phyloP scores from a whole-genome alignment of 2,113 vertebrate species.

The Poeciliopsis occidentalis region DNA sequence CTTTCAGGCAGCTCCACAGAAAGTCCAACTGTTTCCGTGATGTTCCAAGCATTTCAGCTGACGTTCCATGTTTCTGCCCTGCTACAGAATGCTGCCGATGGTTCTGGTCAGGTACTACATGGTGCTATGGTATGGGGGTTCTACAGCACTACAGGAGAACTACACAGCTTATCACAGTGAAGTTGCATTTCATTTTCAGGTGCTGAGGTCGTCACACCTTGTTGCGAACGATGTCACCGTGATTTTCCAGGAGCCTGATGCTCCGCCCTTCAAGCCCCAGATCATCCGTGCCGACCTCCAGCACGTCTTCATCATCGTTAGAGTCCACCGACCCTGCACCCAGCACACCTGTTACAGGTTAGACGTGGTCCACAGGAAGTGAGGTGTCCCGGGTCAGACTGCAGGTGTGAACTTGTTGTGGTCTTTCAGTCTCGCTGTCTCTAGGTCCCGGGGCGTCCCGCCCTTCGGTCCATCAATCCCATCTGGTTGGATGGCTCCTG shows the following conservation, averaged over 20 bases:
- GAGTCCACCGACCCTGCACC: slow-evolving; percentile 11
- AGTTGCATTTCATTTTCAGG: not conserved
- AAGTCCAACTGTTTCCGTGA: not conserved
- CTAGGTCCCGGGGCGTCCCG: slow-evolving; percentile 5
- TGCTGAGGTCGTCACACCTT: not conserved
- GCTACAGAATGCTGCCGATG: not conserved
- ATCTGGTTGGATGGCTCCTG: slow-evolving; percentile 8
- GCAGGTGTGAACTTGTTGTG: not conserved
- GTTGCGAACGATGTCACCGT: slow-evolving; percentile 9
- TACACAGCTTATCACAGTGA: too few relatives aligned
- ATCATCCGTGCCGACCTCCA: slow-evolving; percentile 5
- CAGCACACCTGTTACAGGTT: slow-evolving; percentile 27
- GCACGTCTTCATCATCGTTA: slow-evolving; percentile 6
- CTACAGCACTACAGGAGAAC: not conserved
- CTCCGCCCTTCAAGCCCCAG: slow-evolving; percentile 2
- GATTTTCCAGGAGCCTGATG: slow-evolving; percentile 21
- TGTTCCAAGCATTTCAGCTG: not conserved
- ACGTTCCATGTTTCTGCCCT: not conserved
- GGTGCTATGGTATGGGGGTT: not conserved
- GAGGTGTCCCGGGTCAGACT: not conserved
- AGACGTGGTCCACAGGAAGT: not conserved
- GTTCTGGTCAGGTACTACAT: not conserved
- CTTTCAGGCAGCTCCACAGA: not conserved
- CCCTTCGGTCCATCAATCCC: slow-evolving; percentile 21
- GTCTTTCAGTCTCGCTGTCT: slow-evolving; percentile 10